Base-by-base conservation (phyloP, 2,888 invertebrate species). In the Argynnis bischoffii region DNA sequence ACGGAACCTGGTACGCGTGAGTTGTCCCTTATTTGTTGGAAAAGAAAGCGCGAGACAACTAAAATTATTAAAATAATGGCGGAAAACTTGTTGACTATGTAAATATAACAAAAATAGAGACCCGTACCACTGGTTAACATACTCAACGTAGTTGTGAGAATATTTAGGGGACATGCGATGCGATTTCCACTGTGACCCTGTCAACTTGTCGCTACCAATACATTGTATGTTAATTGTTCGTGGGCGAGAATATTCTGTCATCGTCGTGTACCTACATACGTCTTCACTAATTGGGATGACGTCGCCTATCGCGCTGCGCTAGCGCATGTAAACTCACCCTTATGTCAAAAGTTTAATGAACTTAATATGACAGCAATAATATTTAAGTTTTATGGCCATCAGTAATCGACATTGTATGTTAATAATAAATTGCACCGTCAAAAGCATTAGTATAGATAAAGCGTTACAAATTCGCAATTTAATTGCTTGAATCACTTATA, bases 201-300 rank as follows among this genome's bases (percentile, higher is more conserved):
- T 80, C 79, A 78, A 77, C 74, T 70, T 63, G 76, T 77, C 78
- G 91, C 92, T 91, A 90, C 92, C 81, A 82, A 76, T 77, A 83
- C 86, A 92, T 92, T 92, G 92, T 92, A 91, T 92, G 92, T 76
- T 89, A 92, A 92, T 91, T 77, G 79, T 77, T 50, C 46, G 64
- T 74, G 71, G 71, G 77, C 75, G 69, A 79, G 80, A 77, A 81
- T 81, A 81, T 78, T 79, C 78, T 77, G 79, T 79, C 82, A 78
- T 76, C 76, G 79, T 74, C 74, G 74, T 59, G 59, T 48, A 48
- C 26, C 35, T 78, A 76, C 76, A 78, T 73, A 74, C 74, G 68
- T 74, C 77, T 76, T 78, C 77, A 80, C 56, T 69, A 71, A 69
- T 69, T 71, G 66, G 63, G 51, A 60, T 50, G 61, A 63, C 56